Base-by-base conservation (phyloP, 2,888 invertebrate species). In the Ashinkailepas kermadecensis region DNA sequence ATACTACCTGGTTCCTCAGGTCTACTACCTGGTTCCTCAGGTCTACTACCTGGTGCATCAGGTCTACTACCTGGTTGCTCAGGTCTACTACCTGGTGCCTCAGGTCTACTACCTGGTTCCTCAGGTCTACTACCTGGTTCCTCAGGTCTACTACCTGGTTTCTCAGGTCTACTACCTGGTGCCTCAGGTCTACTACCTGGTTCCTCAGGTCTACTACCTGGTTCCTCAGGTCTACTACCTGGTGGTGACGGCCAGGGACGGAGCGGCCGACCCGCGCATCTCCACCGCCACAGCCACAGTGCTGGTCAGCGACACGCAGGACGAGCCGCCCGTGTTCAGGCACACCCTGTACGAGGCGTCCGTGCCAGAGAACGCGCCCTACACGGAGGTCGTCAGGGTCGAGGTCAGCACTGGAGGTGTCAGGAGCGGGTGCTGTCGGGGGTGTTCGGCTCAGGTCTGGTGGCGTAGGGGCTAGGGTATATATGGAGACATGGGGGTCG, bases 251-350 rank as follows among this genome's bases (percentile, higher is more conserved):
- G 96, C 96, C 1, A 93, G 92, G 86, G 96, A 96, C 86, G 94
- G 94, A 39, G 96, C 95, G 0, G 91, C 93, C 0, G 95, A 95
- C 89, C 92, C 93, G 8, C 90, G 95, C 21, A 89, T 95, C 65
- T 95, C 95, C 4, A 95, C 96, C 0, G 95, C 95, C 0, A 94
- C 94, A 0, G 94, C 96, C 15, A 93, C 94, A 0, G 92, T 96
- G 0, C 89, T 90, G 85, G 94, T 96, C 0, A 89, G 91, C 81
- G 96, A 96, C 86, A 89, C 93, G 0, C 92, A 93, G 81, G 96
- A 96, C 86, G 95, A 96, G 87, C 89, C 92, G 67, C 96, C 96
- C 0, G 89, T 92, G 80, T 96, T 96, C 87, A 89, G 89, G 81
- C 91, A 92, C 84, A 88, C 91, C 1, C 88, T 91, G 57, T 94